Conservation (phyloP, 2,797 vertebrate genomes). For the Tokudaia muenninki region DNA sequence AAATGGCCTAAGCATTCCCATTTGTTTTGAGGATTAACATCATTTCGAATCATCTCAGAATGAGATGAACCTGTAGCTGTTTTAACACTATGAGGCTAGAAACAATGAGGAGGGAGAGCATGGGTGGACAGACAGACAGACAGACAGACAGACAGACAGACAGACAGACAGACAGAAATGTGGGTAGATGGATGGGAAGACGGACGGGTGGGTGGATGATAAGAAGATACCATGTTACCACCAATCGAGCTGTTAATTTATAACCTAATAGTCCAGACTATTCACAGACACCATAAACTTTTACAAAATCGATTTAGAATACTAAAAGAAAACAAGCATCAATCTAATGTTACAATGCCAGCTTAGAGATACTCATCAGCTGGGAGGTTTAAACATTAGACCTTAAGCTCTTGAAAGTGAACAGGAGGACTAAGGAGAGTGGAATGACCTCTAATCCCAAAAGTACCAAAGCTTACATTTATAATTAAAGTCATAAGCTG, state of each 20-base stretch:
- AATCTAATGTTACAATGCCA: slow-evolving; percentile 47
- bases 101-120: slow-evolving; percentile 11
- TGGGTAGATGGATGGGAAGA: too few relatives aligned
- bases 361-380: slow-evolving; percentile 67
- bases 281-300: slow-evolving; percentile 48
- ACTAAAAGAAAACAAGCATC: not conserved
- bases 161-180: not conserved
- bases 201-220: not conserved
- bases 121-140: not conserved
- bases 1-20: slow-evolving; percentile 47
- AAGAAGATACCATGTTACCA: not conserved
- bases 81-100: slow-evolving; percentile 52
- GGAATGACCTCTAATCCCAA: slow-evolving; percentile 48
- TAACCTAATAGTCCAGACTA: not conserved
- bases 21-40: slow-evolving; percentile 75
- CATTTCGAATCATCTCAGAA: slow-evolving; percentile 20
- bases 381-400: slow-evolving; percentile 69
- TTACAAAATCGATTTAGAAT: slow-evolving; percentile 8
- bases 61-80: slow-evolving; percentile 33
- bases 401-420: slow-evolving; percentile 65
- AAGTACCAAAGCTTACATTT: slow-evolving; percentile 33
- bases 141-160: not conserved
- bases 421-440: slow-evolving; percentile 34
- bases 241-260: slow-evolving; percentile 58
- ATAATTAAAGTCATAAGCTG: slow-evolving; percentile 62